phyloP scores from a whole-genome alignment of 2,797 vertebrate genomes.

The Novumbra hubbsi region DNA sequence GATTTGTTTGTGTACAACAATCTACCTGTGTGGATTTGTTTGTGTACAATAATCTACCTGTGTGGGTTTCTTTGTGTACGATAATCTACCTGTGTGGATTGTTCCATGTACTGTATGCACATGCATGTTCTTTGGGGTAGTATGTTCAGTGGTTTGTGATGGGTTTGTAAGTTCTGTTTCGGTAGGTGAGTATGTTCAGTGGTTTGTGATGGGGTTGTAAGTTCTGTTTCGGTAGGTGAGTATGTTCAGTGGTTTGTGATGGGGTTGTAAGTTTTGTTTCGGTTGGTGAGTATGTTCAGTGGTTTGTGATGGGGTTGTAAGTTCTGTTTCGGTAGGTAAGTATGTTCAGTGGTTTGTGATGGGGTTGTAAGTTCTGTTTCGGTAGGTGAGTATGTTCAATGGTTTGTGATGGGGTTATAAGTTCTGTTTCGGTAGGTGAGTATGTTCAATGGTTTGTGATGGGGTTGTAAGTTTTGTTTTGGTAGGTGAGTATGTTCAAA shows the following conservation, averaged over 20 bases:
- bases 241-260: neutral
- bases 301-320: conserved; percentile 1
- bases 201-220: conserved; percentile 12
- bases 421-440: neutral
- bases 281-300: neutral
- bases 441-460: conserved; percentile 6
- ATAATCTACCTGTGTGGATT: no score
- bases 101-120: no score
- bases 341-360: neutral
- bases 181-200: neutral
- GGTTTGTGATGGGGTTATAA: conserved; percentile 5
- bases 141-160: conserved; percentile 6
- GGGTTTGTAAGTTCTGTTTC: conserved; percentile 3
- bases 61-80: no score
- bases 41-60: neutral
- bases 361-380: conserved; percentile 3
- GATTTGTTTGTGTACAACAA: neutral
- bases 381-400: neutral
- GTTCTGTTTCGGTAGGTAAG: neutral
- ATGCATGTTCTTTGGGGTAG: conserved; percentile 4
- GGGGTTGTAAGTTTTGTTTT: conserved; percentile 3
- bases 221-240: neutral
- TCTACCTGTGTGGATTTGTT: conserved; percentile 1
- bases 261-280: conserved; percentile 3
- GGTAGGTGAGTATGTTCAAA: neutral